Percentiles rank a stretch among this genome's conserved stretches.
Conservation (phyloP, 2,113 vertebrate genomes). For the Neogobius melanostomus region DNA sequence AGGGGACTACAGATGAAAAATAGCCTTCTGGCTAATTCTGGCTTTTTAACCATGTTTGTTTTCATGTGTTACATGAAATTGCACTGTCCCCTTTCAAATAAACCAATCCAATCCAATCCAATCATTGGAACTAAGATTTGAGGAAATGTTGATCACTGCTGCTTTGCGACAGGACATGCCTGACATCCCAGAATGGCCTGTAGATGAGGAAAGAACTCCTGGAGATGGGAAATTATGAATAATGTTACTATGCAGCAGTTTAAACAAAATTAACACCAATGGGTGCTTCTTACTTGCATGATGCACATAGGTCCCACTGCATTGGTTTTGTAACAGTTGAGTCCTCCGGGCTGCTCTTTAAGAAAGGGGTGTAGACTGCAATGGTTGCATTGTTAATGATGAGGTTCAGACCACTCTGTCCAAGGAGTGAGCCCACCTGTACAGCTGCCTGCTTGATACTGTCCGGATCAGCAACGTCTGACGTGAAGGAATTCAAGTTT, state of each 20-base stretch:
- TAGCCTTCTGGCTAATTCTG: too few relatives aligned
- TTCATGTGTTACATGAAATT: too few relatives aligned
- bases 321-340: slow-evolving; percentile 65
- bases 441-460: slow-evolving; percentile 71
- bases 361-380: slow-evolving; percentile 30
- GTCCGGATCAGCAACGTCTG: slow-evolving; percentile 59
- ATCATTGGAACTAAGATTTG: slow-evolving; percentile 55
- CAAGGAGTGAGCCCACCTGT: slow-evolving; percentile 64
- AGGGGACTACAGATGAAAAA: too few relatives aligned
- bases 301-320: slow-evolving; percentile 65
- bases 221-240: not conserved
- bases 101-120: too few relatives aligned
- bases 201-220: not conserved
- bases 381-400: slow-evolving; percentile 78
- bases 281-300: slow-evolving; percentile 18
- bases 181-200: not conserved
- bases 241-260: not conserved
- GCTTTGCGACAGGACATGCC: not conserved
- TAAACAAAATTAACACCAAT: not conserved
- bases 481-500: slow-evolving; percentile 10
- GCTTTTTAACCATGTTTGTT: too few relatives aligned
- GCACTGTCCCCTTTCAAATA: too few relatives aligned
- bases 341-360: slow-evolving; percentile 63
- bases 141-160: not conserved
- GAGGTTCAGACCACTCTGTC: slow-evolving; percentile 73